Conservation (phyloP, 2,797 vertebrate species). For the Coendou prehensilis region DNA sequence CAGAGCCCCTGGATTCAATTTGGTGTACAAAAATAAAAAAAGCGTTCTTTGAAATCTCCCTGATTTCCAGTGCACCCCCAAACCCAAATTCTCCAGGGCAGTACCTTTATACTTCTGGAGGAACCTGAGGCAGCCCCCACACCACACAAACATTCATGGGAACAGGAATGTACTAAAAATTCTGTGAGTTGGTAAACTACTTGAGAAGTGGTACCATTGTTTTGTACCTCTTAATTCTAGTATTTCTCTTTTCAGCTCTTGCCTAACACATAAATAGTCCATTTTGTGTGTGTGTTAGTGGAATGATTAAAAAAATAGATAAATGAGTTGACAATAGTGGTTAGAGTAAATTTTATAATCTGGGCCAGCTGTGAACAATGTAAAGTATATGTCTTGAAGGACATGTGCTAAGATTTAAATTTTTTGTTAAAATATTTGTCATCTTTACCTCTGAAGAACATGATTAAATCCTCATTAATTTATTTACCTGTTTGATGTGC, state of each 20-base stretch:
- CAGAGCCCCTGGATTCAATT: background rate
- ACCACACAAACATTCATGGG: background rate
- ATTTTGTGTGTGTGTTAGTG: background rate
- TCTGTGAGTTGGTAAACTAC: background rate
- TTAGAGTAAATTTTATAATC: background rate
- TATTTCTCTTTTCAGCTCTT: background rate
- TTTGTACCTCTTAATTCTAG: background rate
- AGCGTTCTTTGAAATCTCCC: background rate
- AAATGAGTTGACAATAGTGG: background rate
- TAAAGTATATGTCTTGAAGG: background rate
- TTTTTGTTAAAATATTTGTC: background rate
- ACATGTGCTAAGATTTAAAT: background rate
- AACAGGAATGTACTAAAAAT: background rate
- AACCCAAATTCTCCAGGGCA: background rate
- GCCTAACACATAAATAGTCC: background rate
- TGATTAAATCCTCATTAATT: background rate
- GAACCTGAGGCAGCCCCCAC: accelerated
- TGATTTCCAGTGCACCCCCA: background rate
- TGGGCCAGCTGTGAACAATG: background rate
- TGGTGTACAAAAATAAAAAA: background rate
- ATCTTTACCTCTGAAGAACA: background rate
- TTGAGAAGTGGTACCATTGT: background rate
- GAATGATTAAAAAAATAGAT: background rate
- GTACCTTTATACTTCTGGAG: background rate
- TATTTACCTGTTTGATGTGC: background rate